Evolutionary conservation across 2,888 invertebrate genomes (phyloP), one percentile per base, ranked within the genome.

Genomic region (Tolmerus cingulatus): DNA sequence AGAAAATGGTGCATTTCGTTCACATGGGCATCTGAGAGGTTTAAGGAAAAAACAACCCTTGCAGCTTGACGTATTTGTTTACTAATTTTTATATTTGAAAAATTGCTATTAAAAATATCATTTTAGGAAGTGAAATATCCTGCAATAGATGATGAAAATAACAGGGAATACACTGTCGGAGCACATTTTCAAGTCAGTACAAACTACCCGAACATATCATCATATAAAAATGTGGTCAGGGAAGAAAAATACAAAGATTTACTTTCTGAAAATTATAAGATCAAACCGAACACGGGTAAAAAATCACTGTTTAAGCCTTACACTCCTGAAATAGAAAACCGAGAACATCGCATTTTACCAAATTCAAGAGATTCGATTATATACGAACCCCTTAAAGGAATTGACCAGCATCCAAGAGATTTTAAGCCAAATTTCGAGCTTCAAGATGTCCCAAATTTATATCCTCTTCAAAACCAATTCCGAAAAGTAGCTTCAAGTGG

Each of bases 161-260:
- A 91, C 51, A 90, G 90, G 16, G 91, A 92, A 85, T 92, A 91
- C 46, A 90, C 91, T 1, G 92, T 91, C 74, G 91, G 92, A 77
- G 91, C 91, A 0, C 91, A 92, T 77, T 92, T 92, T 57, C 90
- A 91, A 1, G 91, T 91, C 0, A 92, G 91, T 46, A 90, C 91
- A 14, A 90, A 90, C 2, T 89, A 86, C 8, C 79, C n/a, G 7
- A 86, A 30, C 51, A 30, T 19, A 51, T 86, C 34, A 43, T 74
- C 66, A 34, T 76, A 46, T 74, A 74, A 76, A 51, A n/a, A 40
- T 51, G 14, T 30, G 27, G 7, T 9, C 34, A 5, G 27, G 19
- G 37, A 86, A 19, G n/a, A 43, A 12, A 86, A 86, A 30, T 76
- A 86, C 7, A 76, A 86, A 76, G 55, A 76, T 27, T 4, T 12